Evolutionary conservation across 1,140 invertebrate genomes (phyloP).

Genomic region (Dendrolimus kikuchii): DNA sequence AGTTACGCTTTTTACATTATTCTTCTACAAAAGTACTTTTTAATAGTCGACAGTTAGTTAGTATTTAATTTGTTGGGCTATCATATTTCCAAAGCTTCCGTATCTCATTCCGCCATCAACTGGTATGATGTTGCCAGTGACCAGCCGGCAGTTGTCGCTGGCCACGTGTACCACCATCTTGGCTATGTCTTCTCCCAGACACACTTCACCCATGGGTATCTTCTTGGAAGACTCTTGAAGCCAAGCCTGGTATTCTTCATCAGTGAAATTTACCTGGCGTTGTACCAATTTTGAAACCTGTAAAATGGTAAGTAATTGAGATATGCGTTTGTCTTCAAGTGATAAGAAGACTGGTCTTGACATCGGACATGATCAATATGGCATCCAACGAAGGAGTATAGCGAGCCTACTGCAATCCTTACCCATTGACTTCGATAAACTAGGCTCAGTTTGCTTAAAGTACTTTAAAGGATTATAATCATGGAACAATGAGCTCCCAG

Average conservation of each 20-base stretch:
- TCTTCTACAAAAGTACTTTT: no score
- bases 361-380: no score
- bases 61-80: conserved; percentile 6
- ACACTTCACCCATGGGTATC: conserved; percentile 78
- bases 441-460: no score
- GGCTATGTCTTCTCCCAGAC: conserved; percentile 81
- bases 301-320: not conserved
- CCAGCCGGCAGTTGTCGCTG: conserved; percentile 11
- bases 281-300: conserved; percentile 21
- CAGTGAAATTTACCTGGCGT: conserved; percentile 15
- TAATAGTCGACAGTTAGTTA: no score
- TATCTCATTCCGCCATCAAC: conserved; percentile 15
- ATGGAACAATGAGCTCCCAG: no score
- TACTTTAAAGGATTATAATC: no score
- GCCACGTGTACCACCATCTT: conserved; percentile 82
- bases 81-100: not conserved
- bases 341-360: no score
- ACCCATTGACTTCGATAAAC: no score
- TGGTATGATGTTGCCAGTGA: conserved; percentile 13
- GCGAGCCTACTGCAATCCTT: no score
- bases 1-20: no score
- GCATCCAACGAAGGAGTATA: no score
- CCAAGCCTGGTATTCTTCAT: conserved; percentile 20
- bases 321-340: no score
- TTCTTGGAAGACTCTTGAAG: conserved; percentile 1